These are phyloP conservation scores for Ryuthela nishihirai DNA, from an alignment of 2,888 invertebrate species.

Conservation along the genomic window DNA sequence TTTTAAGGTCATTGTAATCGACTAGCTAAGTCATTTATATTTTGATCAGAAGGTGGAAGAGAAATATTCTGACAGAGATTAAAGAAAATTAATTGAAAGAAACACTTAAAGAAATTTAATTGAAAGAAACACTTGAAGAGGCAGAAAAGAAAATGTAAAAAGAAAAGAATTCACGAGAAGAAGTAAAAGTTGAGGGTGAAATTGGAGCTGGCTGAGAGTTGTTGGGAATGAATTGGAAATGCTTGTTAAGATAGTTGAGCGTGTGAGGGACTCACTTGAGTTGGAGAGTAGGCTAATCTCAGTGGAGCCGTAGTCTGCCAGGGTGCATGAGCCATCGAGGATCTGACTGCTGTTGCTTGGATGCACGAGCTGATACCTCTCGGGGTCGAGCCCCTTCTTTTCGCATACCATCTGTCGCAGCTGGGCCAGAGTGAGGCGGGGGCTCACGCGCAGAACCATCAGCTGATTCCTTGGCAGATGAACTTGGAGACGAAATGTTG, in stretches of 20 bases:
- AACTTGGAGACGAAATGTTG: conserved; percentile 56
- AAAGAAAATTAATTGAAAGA: too few species aligned
- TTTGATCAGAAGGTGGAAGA: too few species aligned
- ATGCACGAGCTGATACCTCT: conserved; percentile 71
- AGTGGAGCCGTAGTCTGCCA: conserved; percentile 63
- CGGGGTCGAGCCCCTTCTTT: conserved; percentile 68
- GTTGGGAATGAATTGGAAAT: too few species aligned
- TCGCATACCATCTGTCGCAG: conserved; percentile 68
- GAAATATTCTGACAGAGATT: too few species aligned
- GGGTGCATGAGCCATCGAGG: conserved; percentile 58
- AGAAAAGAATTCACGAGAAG: too few species aligned
- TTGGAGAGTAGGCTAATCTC: conserved; percentile 57
- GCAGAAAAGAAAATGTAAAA: background rate
- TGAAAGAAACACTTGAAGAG: too few species aligned
- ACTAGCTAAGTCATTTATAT: too few species aligned
- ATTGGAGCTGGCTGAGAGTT: too few species aligned
- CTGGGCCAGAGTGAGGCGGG: conserved; percentile 64
- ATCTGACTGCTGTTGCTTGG: conserved; percentile 63
- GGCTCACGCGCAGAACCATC: conserved; percentile 69
- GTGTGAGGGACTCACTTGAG: conserved; percentile 46
- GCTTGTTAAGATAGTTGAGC: too few species aligned
- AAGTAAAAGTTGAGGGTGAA: too few species aligned
- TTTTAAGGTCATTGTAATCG: too few species aligned
- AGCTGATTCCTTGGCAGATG: conserved; percentile 75
- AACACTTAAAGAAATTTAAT: too few species aligned